Evolutionary conservation across 2,113 vertebrate genomes (phyloP).

Genomic region (Bambusicola thoracicus): DNA sequence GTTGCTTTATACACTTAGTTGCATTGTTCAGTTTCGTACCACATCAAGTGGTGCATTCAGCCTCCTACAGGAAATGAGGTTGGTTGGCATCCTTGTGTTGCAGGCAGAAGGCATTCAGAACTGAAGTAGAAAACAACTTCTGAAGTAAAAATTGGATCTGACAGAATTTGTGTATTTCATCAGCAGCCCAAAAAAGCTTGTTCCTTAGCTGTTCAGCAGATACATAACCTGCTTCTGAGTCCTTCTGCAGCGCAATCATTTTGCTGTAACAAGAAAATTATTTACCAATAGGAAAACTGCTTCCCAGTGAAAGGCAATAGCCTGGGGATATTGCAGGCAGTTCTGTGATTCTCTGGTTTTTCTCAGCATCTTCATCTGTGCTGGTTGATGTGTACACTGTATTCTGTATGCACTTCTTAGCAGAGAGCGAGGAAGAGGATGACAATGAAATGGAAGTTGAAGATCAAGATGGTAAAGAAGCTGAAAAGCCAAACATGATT

Average conservation of each 20-base stretch:
- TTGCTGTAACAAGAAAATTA: background rate
- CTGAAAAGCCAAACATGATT: slow-evolving; percentile 88
- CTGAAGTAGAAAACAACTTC: background rate
- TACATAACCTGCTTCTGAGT: background rate
- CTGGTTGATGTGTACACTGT: background rate
- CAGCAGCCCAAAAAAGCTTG: background rate
- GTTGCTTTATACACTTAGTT: background rate
- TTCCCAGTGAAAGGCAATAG: background rate
- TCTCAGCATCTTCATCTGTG: background rate
- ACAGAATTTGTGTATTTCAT: background rate
- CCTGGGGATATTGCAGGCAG: background rate
- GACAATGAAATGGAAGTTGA: slow-evolving; percentile 94
- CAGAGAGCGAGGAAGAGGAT: slow-evolving; percentile 89
- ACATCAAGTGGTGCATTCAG: background rate
- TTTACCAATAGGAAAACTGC: background rate
- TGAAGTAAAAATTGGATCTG: background rate
- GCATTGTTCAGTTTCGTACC: background rate
- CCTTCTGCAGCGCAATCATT: background rate
- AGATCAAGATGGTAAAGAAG: slow-evolving; percentile 87
- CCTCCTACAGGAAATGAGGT: background rate
- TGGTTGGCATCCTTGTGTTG: background rate
- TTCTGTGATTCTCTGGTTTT: background rate
- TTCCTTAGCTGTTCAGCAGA: background rate
- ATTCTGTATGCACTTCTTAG: slow-evolving; percentile 50
- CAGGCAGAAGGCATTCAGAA: background rate